These are phyloP conservation scores for Catocala nupta DNA, from an alignment of 2,888 invertebrate species.

Conservation along the genomic window DNA sequence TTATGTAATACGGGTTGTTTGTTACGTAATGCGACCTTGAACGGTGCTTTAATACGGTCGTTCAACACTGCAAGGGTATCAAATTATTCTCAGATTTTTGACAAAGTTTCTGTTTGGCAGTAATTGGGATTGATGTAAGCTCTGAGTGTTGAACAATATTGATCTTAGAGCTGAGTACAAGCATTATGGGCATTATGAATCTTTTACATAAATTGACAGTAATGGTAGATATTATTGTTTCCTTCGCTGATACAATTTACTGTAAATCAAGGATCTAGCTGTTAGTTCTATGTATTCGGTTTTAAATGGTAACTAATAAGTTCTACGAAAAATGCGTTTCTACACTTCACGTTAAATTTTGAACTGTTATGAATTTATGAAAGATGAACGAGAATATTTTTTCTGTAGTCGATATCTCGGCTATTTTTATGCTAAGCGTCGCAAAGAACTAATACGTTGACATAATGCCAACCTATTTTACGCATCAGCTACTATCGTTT, in stretches of 20 bases:
- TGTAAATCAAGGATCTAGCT: too few species aligned
- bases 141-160: too few species aligned
- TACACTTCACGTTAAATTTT: background rate
- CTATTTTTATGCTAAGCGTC: constrained; percentile 41
- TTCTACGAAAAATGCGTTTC: too few species aligned
- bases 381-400: constrained; percentile 29
- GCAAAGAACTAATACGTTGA: constrained; percentile 49
- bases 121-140: too few species aligned
- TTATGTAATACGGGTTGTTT: constrained; percentile 45
- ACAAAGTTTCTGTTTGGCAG: background rate
- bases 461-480: constrained; percentile 51
- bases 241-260: too few species aligned
- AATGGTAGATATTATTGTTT: too few species aligned
- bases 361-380: constrained; percentile 23
- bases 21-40: constrained; percentile 52
- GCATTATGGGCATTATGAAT: too few species aligned
- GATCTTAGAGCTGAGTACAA: too few species aligned
- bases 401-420: constrained; percentile 33
- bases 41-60: constrained; percentile 29
- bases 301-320: too few species aligned
- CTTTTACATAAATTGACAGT: too few species aligned
- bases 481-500: constrained; percentile 34
- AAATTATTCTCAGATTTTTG: constrained; percentile 26
- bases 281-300: too few species aligned
- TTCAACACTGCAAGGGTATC: constrained; percentile 36